phyloP scores from a whole-genome alignment of 2,888 invertebrate species.

The Drosophila fungiperda region DNA sequence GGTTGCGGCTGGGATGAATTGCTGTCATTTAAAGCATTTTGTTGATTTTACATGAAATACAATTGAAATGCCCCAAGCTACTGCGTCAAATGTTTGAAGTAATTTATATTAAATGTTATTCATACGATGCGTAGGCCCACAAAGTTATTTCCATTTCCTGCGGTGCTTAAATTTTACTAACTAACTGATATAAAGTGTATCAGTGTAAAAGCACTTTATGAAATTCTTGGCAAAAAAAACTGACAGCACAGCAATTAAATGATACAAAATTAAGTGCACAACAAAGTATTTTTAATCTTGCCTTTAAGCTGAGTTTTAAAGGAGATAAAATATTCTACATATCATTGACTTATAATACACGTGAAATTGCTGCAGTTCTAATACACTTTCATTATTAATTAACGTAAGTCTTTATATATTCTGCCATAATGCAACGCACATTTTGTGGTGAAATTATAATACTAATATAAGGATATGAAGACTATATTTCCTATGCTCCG shows the following conservation, averaged over 20 bases:
- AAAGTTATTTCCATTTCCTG: conserved; percentile 49
- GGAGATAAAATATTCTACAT: neutral
- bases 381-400: neutral
- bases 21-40: conserved; percentile 21
- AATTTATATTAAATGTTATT: conserved; percentile 67
- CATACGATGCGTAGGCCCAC: conserved; percentile 54
- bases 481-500: neutral
- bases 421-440: neutral
- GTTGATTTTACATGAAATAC: conserved; percentile 28
- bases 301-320: neutral
- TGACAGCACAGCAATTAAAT: conserved; percentile 35
- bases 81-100: conserved; percentile 44
- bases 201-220: conserved; percentile 34
- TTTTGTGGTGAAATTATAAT: neutral
- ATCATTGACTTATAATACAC: neutral
- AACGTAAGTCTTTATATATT: neutral
- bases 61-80: conserved; percentile 26
- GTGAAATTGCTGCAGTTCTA: neutral
- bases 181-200: neutral
- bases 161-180: conserved; percentile 53
- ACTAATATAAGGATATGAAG: neutral
- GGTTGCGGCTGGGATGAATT: neutral
- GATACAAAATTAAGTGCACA: neutral
- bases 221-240: conserved; percentile 32
- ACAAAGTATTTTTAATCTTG: too few species aligned